phyloP scores from a whole-genome alignment of 2,113 vertebrate genomes.

The Alouatta palliata region DNA sequence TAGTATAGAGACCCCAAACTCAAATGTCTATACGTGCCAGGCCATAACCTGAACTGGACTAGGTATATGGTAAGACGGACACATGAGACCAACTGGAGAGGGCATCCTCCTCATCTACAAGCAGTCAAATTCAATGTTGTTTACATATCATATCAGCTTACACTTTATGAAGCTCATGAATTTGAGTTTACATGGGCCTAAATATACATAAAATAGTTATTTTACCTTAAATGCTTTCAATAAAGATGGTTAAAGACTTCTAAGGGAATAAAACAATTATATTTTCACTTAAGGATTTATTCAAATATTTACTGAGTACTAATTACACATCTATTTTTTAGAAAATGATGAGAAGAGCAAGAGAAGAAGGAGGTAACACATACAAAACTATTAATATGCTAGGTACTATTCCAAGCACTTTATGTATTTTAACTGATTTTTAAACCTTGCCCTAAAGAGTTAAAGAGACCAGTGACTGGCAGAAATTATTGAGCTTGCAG shows the following conservation, averaged over 20 bases:
- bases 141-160: not conserved
- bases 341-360: not conserved
- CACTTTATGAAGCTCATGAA: not conserved
- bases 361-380: not conserved
- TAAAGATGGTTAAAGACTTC: slow-evolving; percentile 22
- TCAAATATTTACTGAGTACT: slow-evolving; percentile 21
- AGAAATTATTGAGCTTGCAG: too few relatives aligned
- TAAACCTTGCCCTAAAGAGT: too few relatives aligned
- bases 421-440: not conserved
- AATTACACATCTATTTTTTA: not conserved
- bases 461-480: too few relatives aligned
- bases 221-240: slow-evolving; percentile 17
- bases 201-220: slow-evolving; percentile 19
- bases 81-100: not conserved
- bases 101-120: not conserved
- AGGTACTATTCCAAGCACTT: not conserved
- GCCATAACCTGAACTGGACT: not conserved
- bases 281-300: slow-evolving; percentile 5
- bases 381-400: not conserved
- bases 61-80: not conserved
- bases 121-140: not conserved
- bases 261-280: not conserved
- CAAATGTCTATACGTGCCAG: not conserved
- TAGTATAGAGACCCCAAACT: not conserved
- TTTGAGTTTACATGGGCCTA: not conserved